Evolutionary conservation across 2,888 invertebrate species (phyloP).

Genomic region (Phasia obesa): DNA sequence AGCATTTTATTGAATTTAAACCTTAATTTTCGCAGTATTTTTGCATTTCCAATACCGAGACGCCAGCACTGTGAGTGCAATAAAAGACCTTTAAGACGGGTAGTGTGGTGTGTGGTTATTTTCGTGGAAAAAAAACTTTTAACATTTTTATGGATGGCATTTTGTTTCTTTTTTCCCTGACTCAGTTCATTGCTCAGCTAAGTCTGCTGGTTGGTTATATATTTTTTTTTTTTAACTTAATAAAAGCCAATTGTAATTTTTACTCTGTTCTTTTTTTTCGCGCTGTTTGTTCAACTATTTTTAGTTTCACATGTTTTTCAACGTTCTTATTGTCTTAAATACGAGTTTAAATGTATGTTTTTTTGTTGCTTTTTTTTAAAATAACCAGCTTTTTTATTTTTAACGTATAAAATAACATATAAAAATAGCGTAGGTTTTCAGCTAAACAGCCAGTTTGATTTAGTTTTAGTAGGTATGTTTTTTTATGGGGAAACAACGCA

Average conservation of each 20-base stretch:
- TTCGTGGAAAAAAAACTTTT: conserved; percentile 5
- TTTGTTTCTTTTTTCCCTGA: conserved; percentile 13
- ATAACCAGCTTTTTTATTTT: conserved; percentile 18
- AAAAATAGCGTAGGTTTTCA: conserved; percentile 36
- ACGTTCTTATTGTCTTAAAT: conserved; percentile 34
- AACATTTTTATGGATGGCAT: conserved; percentile 20
- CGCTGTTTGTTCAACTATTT: conserved; percentile 43
- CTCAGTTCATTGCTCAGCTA: conserved; percentile 25
- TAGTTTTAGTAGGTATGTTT: neutral
- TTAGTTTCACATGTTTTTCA: conserved; percentile 39
- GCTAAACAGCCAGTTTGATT: conserved; percentile 20
- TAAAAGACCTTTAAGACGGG: conserved; percentile 22
- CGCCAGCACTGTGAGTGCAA: neutral
- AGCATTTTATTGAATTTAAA: conserved; percentile 33
- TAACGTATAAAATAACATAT: neutral
- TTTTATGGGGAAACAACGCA: neutral
- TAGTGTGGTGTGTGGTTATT: conserved; percentile 26
- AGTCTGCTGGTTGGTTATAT: neutral
- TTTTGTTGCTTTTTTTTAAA: neutral
- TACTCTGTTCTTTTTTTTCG: neutral
- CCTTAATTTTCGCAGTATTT: neutral
- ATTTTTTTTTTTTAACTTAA: conserved; percentile 7
- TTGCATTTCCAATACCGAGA: neutral
- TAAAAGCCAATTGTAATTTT: conserved; percentile 34
- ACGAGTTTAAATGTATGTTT: conserved; percentile 21